Evolutionary conservation across 2,113 vertebrate genomes (phyloP).

Genomic region (Epinephelus lanceolatus): DNA sequence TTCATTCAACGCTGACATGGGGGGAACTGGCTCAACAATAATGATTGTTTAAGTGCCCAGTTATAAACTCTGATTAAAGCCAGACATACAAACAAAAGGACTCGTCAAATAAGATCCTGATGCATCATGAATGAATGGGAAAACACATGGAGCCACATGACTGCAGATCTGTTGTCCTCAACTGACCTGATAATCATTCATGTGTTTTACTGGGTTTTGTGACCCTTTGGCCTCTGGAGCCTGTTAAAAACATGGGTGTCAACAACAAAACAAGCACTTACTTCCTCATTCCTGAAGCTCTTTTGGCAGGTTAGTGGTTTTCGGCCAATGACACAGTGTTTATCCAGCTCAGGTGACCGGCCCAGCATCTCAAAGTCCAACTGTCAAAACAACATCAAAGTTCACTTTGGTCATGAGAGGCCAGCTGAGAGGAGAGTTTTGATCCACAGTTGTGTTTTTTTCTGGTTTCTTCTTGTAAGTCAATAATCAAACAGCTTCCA

Average conservation of each 20-base stretch:
- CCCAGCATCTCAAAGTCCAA: slow-evolving; percentile 69
- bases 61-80: background rate
- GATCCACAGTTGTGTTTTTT: background rate
- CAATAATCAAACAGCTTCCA: background rate
- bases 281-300: slow-evolving; percentile 43
- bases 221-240: slow-evolving; percentile 8
- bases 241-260: background rate
- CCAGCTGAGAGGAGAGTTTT: slow-evolving; percentile 32
- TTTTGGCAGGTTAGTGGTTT: background rate
- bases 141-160: background rate
- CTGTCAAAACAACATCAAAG: slow-evolving; percentile 78
- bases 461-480: background rate
- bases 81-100: background rate
- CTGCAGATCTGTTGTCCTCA: background rate
- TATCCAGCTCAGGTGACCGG: slow-evolving; percentile 56
- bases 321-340: slow-evolving; percentile 41
- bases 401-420: slow-evolving; percentile 48
- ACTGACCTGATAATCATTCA: background rate
- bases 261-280: background rate
- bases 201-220: background rate
- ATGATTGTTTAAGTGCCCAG: background rate
- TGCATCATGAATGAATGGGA: background rate
- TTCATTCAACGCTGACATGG: background rate
- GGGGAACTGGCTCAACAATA: background rate
- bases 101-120: background rate